phyloP scores from a whole-genome alignment of 2,888 invertebrate genomes.

The Ectemnius continuus region DNA sequence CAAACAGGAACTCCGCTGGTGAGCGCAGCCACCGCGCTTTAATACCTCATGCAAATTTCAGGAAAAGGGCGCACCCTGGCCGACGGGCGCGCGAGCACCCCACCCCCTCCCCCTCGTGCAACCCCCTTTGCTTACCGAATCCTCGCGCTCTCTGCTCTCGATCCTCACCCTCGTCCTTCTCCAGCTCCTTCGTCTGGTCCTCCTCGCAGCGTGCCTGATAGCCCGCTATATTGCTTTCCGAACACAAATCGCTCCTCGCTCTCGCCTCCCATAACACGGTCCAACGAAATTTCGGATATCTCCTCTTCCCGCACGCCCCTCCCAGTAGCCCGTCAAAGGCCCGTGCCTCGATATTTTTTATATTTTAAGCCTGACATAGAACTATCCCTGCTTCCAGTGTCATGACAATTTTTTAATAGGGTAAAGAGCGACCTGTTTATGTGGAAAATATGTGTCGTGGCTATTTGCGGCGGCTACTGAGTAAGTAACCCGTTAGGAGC shows the following conservation, averaged over 20 bases:
- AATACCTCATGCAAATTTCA: slow-evolving; percentile 78
- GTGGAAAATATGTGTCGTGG: too few relatives aligned
- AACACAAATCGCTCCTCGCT: slow-evolving; percentile 76
- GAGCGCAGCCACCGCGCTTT: slow-evolving; percentile 76
- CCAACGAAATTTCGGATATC: slow-evolving; percentile 50
- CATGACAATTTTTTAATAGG: too few relatives aligned
- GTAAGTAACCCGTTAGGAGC: slow-evolving; percentile 14
- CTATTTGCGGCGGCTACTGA: too few relatives aligned
- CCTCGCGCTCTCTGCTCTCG: slow-evolving; percentile 38
- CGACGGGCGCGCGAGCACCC: slow-evolving; percentile 36
- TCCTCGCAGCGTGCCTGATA: slow-evolving; percentile 61
- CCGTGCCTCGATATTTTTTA: too few relatives aligned
- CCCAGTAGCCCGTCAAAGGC: too few relatives aligned
- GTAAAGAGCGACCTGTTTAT: too few relatives aligned
- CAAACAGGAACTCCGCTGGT: slow-evolving; percentile 76
- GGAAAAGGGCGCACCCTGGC: slow-evolving; percentile 65
- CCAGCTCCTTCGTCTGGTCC: slow-evolving; percentile 57
- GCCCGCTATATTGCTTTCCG: slow-evolving; percentile 76
- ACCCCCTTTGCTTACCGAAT: slow-evolving; percentile 23
- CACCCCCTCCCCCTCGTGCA: slow-evolving; percentile 40
- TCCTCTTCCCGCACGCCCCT: slow-evolving; percentile 4
- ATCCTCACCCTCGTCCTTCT: slow-evolving; percentile 47
- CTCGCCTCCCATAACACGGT: slow-evolving; percentile 20
- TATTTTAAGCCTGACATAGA: too few relatives aligned
- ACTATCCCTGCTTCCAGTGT: too few relatives aligned